These are phyloP conservation scores for Dipodomys ordii DNA, from an alignment of 2,113 vertebrate genomes.

Conservation along the genomic window DNA sequence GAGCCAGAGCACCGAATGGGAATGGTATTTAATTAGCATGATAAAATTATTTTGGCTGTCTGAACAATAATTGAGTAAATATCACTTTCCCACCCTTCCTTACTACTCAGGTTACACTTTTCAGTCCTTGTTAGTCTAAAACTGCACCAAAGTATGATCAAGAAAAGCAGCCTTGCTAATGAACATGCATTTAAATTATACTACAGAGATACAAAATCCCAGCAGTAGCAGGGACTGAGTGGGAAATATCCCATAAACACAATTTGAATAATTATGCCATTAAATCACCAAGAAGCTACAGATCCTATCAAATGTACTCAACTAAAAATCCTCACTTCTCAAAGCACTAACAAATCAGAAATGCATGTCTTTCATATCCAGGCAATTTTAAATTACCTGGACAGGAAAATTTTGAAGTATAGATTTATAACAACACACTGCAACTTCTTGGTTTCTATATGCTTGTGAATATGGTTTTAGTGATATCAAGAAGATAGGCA, in stretches of 20 bases:
- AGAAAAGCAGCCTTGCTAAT: conserved; percentile 84
- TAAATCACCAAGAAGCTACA: conserved; percentile 86
- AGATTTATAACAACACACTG: background rate
- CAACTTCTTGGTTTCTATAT: background rate
- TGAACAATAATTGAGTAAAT: background rate
- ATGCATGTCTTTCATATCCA: background rate
- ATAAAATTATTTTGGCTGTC: too few species aligned
- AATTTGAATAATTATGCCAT: conserved; percentile 87
- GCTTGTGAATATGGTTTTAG: background rate
- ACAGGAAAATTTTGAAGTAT: background rate
- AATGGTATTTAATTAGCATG: background rate
- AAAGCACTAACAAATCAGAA: conserved; percentile 59
- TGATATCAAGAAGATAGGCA: too few species aligned
- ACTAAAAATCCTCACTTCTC: conserved; percentile 73
- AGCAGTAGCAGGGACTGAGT: background rate
- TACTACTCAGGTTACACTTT: conserved; percentile 24
- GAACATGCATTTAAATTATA: conserved; percentile 89
- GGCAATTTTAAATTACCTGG: conserved; percentile 52
- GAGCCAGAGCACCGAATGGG: background rate
- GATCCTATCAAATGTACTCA: conserved; percentile 81
- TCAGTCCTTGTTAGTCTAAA: conserved; percentile 72
- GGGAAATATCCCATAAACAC: conserved; percentile 39
- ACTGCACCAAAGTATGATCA: conserved; percentile 38
- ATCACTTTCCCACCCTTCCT: conserved; percentile 27
- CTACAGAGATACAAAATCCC: conserved; percentile 82